Base-by-base conservation (phyloP, 2,888 invertebrate species). In the Latheticus oryzae region DNA sequence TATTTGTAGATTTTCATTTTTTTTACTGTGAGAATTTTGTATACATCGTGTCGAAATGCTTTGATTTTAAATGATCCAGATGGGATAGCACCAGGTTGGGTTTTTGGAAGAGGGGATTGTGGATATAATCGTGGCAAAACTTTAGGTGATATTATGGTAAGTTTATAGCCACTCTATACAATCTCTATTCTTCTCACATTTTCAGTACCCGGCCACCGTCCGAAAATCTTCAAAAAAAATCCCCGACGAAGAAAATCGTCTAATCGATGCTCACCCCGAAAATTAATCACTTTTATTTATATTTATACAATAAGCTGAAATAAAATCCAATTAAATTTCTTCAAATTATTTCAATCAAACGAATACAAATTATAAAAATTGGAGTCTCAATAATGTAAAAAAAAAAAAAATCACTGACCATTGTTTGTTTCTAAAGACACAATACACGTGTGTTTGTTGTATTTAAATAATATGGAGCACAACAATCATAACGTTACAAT, bases 21-120 rank as follows among this genome's bases (percentile, higher is more conserved):
- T 62, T 70, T 81, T 51, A 70, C 84, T 60, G 81, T 82, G 43
- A 82, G 83, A 68, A 74, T 84, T 61, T 71, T 85, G 57, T 83
- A 83, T 58, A 80, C 81, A 16, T 82, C 83, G 11, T 81, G 83
- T 45, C 79, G 81, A 55, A 81, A 82, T 65, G 82, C 84, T 2
- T 79, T 82, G 47, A 74, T 85, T 61, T 71, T 82, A 57, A 81
- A 82, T 4, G 79, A 82, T 73, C 78, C 77, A 58, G 75, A 72
- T 38, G 83, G 82, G 5, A 56, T 63, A 30, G 81, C 83, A 12
- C 79, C 79, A 26, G 84, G 78, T 9, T 78, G 75, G 74, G 73
- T 84, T 43, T 74, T 80, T 58, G 76, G 76, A 5, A 67, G 76
- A 62, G 76, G 76, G 4, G 78, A 76, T 65, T 76, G 74, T 52